Evolutionary conservation across 2,888 invertebrate genomes (phyloP).

Genomic region (Andrena camellia): DNA sequence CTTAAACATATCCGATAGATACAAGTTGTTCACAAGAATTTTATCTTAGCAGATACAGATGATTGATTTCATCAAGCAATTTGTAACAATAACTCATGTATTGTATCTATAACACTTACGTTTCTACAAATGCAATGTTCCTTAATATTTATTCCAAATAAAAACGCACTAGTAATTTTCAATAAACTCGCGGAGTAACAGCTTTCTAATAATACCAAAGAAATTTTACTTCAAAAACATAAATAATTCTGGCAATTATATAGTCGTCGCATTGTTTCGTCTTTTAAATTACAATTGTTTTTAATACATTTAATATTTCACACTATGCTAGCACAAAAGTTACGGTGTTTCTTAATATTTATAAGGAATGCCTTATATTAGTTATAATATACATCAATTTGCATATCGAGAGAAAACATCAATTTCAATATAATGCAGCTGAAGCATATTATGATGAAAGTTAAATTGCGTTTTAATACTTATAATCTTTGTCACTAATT

Average conservation of each 20-base stretch:
- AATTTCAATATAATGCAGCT: slow-evolving; percentile 26
- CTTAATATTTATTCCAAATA: slow-evolving; percentile 10
- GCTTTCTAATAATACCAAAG: slow-evolving; percentile 16
- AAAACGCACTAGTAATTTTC: slow-evolving; percentile 17
- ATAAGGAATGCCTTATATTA: slow-evolving; percentile 26
- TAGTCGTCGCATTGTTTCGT: slow-evolving; percentile 8
- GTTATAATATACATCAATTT: slow-evolving; percentile 48
- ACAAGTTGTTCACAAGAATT: slow-evolving; percentile 5
- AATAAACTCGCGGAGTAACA: background rate
- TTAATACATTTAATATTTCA: slow-evolving; percentile 38
- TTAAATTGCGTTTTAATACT: slow-evolving; percentile 22
- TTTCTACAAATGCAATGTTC: slow-evolving; percentile 27
- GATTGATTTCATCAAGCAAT: slow-evolving; percentile 3
- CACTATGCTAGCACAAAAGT: slow-evolving; percentile 34
- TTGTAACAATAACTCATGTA: slow-evolving; percentile 14
- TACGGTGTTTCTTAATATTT: slow-evolving; percentile 17
- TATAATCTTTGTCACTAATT: slow-evolving; percentile 17
- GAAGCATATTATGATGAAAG: slow-evolving; percentile 30
- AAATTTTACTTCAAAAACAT: slow-evolving; percentile 3
- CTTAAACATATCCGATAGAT: slow-evolving; percentile 10
- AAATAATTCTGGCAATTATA: slow-evolving; percentile 12
- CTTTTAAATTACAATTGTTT: slow-evolving; percentile 41
- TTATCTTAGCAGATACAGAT: background rate
- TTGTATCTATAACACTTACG: slow-evolving; percentile 12
- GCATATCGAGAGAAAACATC: slow-evolving; percentile 45